Evolutionary conservation across 30 jellyfish, hydroid and myxozoan species (phyloP).

Genomic region (Chrysaora quinquecirrha): DNA sequence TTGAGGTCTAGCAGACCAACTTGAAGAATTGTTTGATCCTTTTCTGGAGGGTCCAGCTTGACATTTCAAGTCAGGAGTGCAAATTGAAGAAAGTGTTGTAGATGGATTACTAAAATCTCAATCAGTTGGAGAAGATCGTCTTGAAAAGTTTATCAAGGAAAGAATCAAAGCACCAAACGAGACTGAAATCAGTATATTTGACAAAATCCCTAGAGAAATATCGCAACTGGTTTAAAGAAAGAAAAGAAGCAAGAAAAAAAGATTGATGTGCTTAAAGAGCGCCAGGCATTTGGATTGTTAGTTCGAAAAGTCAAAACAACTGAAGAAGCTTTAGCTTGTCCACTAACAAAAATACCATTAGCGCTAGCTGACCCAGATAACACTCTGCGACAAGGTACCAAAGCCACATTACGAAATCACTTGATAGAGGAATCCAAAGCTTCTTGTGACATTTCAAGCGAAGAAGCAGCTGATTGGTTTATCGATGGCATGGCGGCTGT

Average conservation of each 20-base stretch:
- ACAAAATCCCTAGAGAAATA: no score
- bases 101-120: no score
- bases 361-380: constrained; percentile 9
- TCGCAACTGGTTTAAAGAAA: constrained; percentile 29
- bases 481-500: constrained; percentile 11
- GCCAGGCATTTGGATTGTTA: constrained; percentile 25
- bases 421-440: constrained; percentile 16
- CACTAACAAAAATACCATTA: background rate
- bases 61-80: no score
- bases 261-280: constrained; percentile 19
- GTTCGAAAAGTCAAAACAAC: constrained; percentile 8
- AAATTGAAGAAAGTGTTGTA: no score
- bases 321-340: constrained; percentile 13
- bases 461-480: background rate
- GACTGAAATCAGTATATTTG: no score
- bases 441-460: background rate
- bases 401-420: background rate
- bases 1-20: constrained; percentile 2
- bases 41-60: background rate
- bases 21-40: constrained; percentile 9
- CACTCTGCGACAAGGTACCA: background rate
- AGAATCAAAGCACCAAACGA: no score
- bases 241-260: background rate
- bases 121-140: no score
- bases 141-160: no score